Percentiles rank a stretch among this genome's conserved stretches.
These are phyloP conservation scores for Psilopogon haemacephalus DNA, from an alignment of 2,113 vertebrate genomes.

Conservation along the genomic window DNA sequence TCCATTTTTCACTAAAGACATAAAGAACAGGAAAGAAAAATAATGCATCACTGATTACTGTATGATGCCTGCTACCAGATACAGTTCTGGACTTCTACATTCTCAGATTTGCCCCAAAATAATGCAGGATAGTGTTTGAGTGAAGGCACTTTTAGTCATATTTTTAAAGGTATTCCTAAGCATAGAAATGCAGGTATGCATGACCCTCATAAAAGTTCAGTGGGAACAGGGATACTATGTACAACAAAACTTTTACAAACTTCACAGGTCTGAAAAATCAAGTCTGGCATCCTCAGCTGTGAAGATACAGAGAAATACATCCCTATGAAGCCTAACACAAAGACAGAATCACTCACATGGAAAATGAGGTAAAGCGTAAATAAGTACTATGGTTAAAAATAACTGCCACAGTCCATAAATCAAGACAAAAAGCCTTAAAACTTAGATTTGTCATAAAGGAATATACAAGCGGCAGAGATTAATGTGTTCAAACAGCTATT, in stretches of 20 bases:
- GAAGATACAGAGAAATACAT: not conserved
- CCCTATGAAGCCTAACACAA: not conserved
- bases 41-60: not conserved
- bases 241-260: not conserved
- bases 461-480: not conserved
- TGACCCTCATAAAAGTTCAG: not conserved
- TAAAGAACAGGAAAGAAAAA: slow-evolving; percentile 6
- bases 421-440: not conserved
- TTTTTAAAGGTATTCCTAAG: not conserved
- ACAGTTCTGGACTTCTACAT: not conserved
- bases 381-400: not conserved
- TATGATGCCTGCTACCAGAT: not conserved
- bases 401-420: not conserved
- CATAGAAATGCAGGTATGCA: not conserved
- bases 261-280: not conserved
- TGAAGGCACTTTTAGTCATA: not conserved
- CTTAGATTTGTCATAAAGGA: not conserved
- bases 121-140: not conserved
- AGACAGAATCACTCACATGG: not conserved
- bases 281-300: not conserved
- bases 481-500: not conserved
- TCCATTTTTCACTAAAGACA: not conserved
- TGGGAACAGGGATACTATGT: not conserved
- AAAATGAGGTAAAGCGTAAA: not conserved
- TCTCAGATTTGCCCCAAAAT: not conserved